Evolutionary conservation across 2,797 vertebrate genomes (phyloP), one percentile per base, ranked within the genome.

Genomic region (Lutjanus campechanus): DNA sequence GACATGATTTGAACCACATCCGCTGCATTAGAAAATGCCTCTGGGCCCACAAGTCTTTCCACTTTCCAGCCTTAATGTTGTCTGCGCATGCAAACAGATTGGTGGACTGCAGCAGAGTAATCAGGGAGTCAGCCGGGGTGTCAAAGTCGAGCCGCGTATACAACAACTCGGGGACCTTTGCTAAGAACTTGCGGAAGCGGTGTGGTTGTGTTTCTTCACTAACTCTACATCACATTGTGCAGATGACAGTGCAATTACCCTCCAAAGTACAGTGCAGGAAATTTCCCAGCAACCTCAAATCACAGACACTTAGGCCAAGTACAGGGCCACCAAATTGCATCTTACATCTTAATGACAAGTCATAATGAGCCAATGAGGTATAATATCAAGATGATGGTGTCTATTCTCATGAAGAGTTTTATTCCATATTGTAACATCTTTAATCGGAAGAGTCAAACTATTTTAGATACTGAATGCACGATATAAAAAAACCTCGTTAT

Each of bases 261-360:
- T 73, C 69, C 63, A 77, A 83, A 73, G 74, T 51, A 77, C 46
- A 81, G 58, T 8, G 22, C 29, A 71, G 70, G 75, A 82, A 50
- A 70, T 76, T 75, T 86, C 77, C 77, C 50, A 78, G 75, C 79
- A 71, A 83, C 85, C 81, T 85, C 82, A 58, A 84, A 85, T 88
- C 81, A 82, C 73, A 43, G 47, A 79, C 77, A 69, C 72, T 81
- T 66, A 67, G 67, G 54, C 79, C 60, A 63, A 87, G 47, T 41
- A 46, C 66, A 76, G 69, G 68, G 71, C 63, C 83, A 79, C 73
- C 71, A 64, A 77, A 83, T 61, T 56, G 46, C 62, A 76, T 77
- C 72, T 67, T 74, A 71, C 25, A 80, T 73, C 60, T 81, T 78
- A 79, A 79, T 69, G 56, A 79, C 47, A 79, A 77, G 75, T 69